Conservation (phyloP, 2,797 vertebrate species). For the Semotilus atromaculatus region DNA sequence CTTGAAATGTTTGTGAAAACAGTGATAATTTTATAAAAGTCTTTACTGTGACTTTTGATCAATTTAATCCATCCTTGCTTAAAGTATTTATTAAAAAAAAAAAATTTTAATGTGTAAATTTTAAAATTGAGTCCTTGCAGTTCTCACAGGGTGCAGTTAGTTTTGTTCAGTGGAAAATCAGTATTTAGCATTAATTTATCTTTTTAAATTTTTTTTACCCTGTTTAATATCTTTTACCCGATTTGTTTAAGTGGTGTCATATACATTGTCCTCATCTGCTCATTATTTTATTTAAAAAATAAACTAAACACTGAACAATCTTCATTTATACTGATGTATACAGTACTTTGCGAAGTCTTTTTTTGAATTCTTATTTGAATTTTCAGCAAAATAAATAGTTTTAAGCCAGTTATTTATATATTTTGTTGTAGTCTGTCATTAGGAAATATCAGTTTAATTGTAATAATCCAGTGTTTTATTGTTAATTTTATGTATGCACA, state of each 20-base stretch:
- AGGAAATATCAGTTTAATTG: no score
- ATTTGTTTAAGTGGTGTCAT: not conserved
- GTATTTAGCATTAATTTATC: not conserved
- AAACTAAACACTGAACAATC: not conserved
- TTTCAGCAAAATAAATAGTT: no score
- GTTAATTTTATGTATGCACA: no score
- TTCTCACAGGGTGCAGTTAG: not conserved
- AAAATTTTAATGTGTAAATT: no score
- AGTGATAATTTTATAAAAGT: not conserved
- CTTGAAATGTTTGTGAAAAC: not conserved
- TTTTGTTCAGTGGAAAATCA: not conserved
- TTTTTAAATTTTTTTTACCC: not conserved
- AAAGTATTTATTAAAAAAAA: not conserved
- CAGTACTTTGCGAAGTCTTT: no score
- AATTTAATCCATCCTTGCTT: not conserved
- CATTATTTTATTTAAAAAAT: not conserved
- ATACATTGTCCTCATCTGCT: not conserved
- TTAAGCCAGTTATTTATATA: no score
- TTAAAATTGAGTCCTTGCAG: not conserved
- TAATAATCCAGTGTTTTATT: no score
- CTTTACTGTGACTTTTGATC: no score
- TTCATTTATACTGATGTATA: not conserved
- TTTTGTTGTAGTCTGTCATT: no score
- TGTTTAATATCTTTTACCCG: not conserved
- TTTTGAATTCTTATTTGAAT: no score